Percentiles rank a stretch among this genome's conserved stretches.
Evolutionary conservation across 2,888 invertebrate genomes (phyloP).

Genomic region (Spilosoma lubricipeda): DNA sequence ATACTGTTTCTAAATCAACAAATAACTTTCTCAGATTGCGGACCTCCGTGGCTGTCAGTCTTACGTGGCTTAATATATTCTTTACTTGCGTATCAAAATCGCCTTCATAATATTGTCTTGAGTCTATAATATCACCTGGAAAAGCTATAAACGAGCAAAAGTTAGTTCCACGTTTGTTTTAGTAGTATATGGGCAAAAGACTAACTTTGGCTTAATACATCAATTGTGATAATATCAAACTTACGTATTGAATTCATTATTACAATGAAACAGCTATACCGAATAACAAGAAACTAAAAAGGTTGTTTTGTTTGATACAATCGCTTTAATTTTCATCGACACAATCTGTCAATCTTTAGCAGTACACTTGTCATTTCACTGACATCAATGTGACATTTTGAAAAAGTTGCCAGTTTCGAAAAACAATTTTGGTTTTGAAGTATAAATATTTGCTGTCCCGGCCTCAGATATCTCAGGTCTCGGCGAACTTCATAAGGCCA

Average conservation of each 20-base stretch:
- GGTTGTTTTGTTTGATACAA: neutral
- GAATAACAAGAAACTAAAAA: neutral
- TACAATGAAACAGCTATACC: neutral
- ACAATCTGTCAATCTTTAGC: no score
- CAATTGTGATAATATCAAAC: neutral
- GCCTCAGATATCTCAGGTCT: no score
- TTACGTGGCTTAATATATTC: conserved; percentile 64
- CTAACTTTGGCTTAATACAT: no score
- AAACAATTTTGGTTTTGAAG: no score
- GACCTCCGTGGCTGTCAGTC: conserved; percentile 64
- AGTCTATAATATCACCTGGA: conserved; percentile 53
- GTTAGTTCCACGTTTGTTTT: neutral
- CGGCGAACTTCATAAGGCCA: no score
- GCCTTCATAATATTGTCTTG: conserved; percentile 55
- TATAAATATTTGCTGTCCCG: no score
- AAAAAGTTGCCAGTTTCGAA: no score
- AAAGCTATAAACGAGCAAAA: neutral
- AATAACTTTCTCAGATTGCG: conserved; percentile 61
- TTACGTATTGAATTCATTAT: conserved; percentile 6
- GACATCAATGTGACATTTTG: no score
- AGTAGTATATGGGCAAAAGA: neutral
- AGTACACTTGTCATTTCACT: no score
- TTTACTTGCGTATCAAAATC: conserved; percentile 74
- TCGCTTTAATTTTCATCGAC: no score
- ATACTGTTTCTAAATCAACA: conserved; percentile 66